Percentiles rank a stretch among this genome's conserved stretches.
phyloP scores from a whole-genome alignment of 2,113 vertebrate genomes.

The Centropus unirufus region DNA sequence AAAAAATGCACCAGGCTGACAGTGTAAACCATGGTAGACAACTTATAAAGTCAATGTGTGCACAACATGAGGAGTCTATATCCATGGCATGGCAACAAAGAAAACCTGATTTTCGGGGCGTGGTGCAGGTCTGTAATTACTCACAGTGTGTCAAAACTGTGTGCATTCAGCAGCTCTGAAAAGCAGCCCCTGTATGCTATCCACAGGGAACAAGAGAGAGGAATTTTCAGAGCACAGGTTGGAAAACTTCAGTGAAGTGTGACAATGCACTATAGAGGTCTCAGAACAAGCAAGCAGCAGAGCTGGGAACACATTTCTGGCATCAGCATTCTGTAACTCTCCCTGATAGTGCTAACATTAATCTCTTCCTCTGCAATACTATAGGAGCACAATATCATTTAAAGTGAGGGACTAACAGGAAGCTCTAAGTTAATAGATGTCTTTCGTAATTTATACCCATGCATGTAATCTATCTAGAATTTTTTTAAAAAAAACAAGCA shows the following conservation, averaged over 20 bases:
- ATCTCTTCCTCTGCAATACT: background rate
- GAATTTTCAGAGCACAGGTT: background rate
- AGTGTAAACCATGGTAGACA: background rate
- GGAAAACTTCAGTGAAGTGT: background rate
- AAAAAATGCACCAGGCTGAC: background rate
- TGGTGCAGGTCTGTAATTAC: background rate
- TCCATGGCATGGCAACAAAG: background rate
- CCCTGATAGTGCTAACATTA: background rate
- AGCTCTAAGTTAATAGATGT: background rate
- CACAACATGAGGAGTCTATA: background rate
- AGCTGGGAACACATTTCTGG: background rate
- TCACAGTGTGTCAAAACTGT: background rate
- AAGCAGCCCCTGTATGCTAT: background rate
- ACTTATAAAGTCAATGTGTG: background rate
- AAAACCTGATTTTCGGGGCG: background rate
- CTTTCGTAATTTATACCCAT: background rate
- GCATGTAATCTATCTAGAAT: background rate
- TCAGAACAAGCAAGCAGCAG: background rate
- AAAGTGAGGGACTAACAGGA: background rate
- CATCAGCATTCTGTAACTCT: background rate
- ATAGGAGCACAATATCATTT: background rate
- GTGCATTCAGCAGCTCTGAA: background rate
- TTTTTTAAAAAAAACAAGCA: background rate
- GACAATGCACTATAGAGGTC: background rate
- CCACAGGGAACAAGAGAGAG: background rate